Percentiles rank a stretch among this genome's conserved stretches.
These are phyloP conservation scores for Prorops nasuta DNA, from an alignment of 1,140 invertebrate species.

Conservation along the genomic window DNA sequence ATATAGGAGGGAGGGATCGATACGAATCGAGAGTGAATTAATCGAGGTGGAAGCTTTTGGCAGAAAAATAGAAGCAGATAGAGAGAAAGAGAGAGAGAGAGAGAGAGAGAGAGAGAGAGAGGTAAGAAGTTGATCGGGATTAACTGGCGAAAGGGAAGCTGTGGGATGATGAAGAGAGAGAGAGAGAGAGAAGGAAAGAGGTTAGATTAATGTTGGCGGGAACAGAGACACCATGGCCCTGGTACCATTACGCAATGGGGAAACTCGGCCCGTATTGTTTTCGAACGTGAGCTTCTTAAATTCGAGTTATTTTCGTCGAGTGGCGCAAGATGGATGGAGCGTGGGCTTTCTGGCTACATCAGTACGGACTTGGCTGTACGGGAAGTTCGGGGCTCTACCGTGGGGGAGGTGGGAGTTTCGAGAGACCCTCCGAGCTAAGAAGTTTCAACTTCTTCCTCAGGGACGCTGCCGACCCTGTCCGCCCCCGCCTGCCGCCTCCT, in stretches of 20 bases:
- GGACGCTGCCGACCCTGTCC: slow-evolving; percentile 20
- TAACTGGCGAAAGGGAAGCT: too few species aligned
- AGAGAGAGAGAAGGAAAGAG: too few species aligned
- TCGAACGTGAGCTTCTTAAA: slow-evolving; percentile 46
- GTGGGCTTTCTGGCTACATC: slow-evolving; percentile 41
- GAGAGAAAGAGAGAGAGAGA: too few species aligned
- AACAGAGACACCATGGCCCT: too few species aligned
- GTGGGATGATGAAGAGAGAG: too few species aligned
- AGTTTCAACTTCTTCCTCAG: slow-evolving; percentile 22
- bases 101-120: too few species aligned
- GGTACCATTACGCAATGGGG: slow-evolving; percentile 37
- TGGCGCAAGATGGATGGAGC: slow-evolving; percentile 43
- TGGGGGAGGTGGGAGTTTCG: slow-evolving; percentile 39
- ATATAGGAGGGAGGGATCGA: too few species aligned
- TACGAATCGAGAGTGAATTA: too few species aligned
- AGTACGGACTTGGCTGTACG: slow-evolving; percentile 1
- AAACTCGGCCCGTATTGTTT: slow-evolving; percentile 42
- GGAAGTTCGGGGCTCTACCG: slow-evolving; percentile 3
- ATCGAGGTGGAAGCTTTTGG: too few species aligned
- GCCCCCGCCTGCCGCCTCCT: slow-evolving; percentile 21
- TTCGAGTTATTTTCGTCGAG: slow-evolving; percentile 49
- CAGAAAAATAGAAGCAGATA: too few species aligned
- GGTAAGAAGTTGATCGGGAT: too few species aligned
- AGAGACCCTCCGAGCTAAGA: slow-evolving; percentile 23
- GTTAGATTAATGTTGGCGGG: too few species aligned